phyloP scores from a whole-genome alignment of 2,113 vertebrate species.

The Cnemophilus loriae region DNA sequence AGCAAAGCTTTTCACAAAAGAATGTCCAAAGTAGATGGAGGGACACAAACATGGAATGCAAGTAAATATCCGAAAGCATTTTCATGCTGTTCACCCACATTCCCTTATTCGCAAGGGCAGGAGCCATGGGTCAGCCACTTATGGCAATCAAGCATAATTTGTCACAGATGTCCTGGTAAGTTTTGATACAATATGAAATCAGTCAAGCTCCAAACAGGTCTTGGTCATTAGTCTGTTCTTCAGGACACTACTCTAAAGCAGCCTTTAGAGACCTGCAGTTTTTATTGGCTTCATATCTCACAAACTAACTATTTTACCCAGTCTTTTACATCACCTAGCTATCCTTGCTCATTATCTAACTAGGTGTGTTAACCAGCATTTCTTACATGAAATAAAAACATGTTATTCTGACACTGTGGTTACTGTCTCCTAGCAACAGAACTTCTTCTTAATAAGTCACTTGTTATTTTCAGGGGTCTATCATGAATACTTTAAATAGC shows the following conservation, averaged over 20 bases:
- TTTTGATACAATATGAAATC: neutral
- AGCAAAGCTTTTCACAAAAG: neutral
- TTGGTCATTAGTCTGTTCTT: neutral
- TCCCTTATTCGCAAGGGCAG: neutral
- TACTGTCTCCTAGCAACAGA: slow-evolving; percentile 52
- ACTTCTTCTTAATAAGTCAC: slow-evolving; percentile 30
- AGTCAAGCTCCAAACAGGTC: neutral
- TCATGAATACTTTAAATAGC: slow-evolving; percentile 27
- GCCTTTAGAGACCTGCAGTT: neutral
- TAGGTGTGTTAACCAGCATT: neutral
- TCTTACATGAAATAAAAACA: slow-evolving; percentile 32
- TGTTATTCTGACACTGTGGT: slow-evolving; percentile 23
- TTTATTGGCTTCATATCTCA: neutral
- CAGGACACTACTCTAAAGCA: neutral
- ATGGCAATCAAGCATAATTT: neutral
- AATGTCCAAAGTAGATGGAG: neutral
- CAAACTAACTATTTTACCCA: neutral
- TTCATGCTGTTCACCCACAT: neutral
- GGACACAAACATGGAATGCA: neutral
- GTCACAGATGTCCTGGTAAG: neutral
- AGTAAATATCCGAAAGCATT: neutral
- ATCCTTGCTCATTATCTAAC: neutral
- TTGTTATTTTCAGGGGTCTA: slow-evolving; percentile 38
- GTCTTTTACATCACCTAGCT: neutral
- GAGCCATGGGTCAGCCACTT: neutral